Evolutionary conservation across 2,888 invertebrate genomes (phyloP).

Genomic region (Muscina levida): DNA sequence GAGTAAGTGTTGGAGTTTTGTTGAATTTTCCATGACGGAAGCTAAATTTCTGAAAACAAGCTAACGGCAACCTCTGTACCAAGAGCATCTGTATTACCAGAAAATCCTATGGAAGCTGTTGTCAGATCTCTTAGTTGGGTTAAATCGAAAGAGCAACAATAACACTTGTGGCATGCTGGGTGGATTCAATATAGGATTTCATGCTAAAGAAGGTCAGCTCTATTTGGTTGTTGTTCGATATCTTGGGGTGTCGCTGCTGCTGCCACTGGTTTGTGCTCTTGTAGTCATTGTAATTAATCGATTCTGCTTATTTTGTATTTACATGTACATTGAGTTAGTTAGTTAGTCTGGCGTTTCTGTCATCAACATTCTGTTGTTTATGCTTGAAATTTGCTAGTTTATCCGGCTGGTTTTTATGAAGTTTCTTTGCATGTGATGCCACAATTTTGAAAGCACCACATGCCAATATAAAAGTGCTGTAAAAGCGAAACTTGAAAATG

Average conservation of each 20-base stretch:
- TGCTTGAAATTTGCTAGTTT: constrained; percentile 25
- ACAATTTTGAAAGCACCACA: background rate
- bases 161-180: constrained; percentile 24
- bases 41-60: constrained; percentile 23
- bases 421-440: constrained; percentile 18
- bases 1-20: constrained; percentile 19
- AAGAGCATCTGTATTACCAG: background rate
- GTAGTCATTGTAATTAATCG: constrained; percentile 29
- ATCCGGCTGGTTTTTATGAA: constrained; percentile 4
- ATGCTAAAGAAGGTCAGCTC: constrained; percentile 1
- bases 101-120: constrained; percentile 11
- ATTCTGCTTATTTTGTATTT: constrained; percentile 38
- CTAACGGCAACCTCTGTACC: background rate
- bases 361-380: constrained; percentile 35
- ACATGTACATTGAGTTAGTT: constrained; percentile 9
- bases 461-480: constrained; percentile 25
- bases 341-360: constrained; percentile 10
- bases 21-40: constrained; percentile 26
- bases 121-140: background rate
- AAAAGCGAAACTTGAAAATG: constrained; percentile 28
- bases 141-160: constrained; percentile 4
- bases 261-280: background rate
- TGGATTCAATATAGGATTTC: background rate
- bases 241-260: background rate
- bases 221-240: background rate